Evolutionary conservation across 2,888 invertebrate species (phyloP).

Genomic region (Yponomeuta malinellus): DNA sequence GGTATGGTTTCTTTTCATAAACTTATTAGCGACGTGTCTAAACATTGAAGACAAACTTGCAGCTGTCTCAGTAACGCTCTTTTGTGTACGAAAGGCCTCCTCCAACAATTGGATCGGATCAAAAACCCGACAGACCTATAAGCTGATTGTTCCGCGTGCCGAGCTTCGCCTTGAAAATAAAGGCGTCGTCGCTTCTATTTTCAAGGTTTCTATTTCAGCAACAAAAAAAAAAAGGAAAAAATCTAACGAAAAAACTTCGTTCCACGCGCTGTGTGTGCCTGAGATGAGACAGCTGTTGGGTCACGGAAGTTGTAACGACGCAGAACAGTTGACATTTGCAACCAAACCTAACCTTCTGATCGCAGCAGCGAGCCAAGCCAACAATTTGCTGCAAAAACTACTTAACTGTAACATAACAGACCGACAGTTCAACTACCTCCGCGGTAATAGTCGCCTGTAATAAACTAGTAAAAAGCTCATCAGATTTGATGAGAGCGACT

Average conservation of each 20-base stretch:
- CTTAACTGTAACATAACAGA: background rate
- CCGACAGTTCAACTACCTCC: background rate
- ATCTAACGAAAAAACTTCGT: background rate
- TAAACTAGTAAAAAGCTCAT: conserved; percentile 9
- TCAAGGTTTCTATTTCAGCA: background rate
- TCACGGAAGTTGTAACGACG: background rate
- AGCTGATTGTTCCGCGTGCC: background rate
- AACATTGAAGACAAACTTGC: conserved; percentile 3
- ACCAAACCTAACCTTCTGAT: background rate
- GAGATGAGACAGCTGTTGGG: background rate
- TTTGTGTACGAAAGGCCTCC: background rate
- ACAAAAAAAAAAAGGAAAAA: background rate
- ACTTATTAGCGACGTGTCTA: background rate
- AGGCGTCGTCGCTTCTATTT: background rate
- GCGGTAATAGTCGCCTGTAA: background rate
- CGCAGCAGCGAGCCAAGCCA: background rate
- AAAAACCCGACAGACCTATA: background rate
- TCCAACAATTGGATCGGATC: conserved; percentile 1
- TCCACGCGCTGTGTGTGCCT: background rate
- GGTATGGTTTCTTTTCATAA: background rate
- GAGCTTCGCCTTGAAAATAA: no score
- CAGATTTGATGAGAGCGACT: background rate
- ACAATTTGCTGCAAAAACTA: background rate
- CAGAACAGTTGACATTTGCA: background rate
- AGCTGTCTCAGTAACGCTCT: background rate